A percentile compares a stretch with the other conserved stretches of the same genome.
Evolutionary conservation across 2,888 invertebrate species (phyloP).

Genomic region (Cephalotes varians): DNA sequence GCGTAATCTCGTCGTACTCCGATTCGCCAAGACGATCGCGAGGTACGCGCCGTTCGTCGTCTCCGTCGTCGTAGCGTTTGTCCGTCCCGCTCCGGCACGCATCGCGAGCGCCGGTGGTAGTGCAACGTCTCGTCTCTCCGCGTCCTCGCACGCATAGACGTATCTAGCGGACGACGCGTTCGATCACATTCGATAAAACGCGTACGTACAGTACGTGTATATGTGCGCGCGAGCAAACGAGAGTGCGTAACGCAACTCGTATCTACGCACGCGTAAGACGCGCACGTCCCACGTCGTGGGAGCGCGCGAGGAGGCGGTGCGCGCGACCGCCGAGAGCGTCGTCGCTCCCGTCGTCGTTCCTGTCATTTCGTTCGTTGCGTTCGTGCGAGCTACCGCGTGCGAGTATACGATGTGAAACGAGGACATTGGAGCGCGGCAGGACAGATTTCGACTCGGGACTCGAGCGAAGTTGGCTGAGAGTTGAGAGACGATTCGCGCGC

Average conservation of each 20-base stretch:
- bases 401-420: constrained; percentile 27
- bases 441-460: background rate
- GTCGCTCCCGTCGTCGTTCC: background rate
- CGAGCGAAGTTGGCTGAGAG: constrained; percentile 17
- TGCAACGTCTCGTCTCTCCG: constrained; percentile 2
- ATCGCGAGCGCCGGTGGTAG: constrained; percentile 42
- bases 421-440: background rate
- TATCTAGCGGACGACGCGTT: background rate
- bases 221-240: constrained; percentile 11
- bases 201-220: background rate
- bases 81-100: constrained; percentile 21
- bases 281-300: constrained; percentile 47
- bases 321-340: constrained; percentile 39
- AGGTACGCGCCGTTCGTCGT: constrained; percentile 9
- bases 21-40: background rate
- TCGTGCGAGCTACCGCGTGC: background rate
- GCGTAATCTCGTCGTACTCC: constrained; percentile 28
- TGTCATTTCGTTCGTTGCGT: background rate
- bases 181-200: constrained; percentile 4
- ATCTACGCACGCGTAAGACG: constrained; percentile 41
- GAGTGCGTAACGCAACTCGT: constrained; percentile 19
- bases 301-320: constrained; percentile 45
- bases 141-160: background rate
- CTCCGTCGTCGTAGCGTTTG: background rate
- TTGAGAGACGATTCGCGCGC: constrained; percentile 5